These are phyloP conservation scores for Ophonus ardosiacus DNA, from an alignment of 2,888 invertebrate genomes.

Conservation along the genomic window DNA sequence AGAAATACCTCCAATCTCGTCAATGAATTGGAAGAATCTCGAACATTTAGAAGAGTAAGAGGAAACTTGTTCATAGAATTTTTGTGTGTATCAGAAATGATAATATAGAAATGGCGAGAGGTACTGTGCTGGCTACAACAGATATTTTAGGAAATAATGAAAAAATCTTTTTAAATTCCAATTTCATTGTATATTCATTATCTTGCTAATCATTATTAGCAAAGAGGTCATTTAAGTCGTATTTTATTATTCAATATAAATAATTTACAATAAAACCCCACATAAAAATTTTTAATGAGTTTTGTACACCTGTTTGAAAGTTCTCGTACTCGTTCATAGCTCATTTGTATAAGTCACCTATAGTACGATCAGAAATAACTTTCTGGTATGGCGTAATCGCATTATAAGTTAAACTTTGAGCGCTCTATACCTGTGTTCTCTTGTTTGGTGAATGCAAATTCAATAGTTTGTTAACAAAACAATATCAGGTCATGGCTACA, in stretches of 20 bases:
- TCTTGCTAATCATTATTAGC: not conserved
- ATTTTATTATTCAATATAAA: conserved; percentile 8
- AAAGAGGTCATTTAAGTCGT: not conserved
- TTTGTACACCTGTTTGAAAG: conserved; percentile 27
- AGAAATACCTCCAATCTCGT: too few species aligned
- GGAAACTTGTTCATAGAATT: too few species aligned
- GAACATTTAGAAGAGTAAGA: too few species aligned
- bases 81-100: too few species aligned
- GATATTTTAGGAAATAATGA: not conserved
- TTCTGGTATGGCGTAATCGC: not conserved
- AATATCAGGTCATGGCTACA: conserved; percentile 11
- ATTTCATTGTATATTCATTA: not conserved
- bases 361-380: conserved; percentile 16
- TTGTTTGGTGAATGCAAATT: conserved; percentile 26
- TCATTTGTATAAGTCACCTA: conserved; percentile 12
- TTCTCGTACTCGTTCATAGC: not conserved
- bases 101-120: too few species aligned
- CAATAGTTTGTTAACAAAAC: conserved; percentile 43
- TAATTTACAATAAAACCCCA: not conserved
- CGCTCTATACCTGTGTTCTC: conserved; percentile 1
- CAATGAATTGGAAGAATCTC: too few species aligned
- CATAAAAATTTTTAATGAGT: conserved; percentile 28
- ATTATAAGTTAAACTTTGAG: conserved; percentile 4
- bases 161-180: not conserved
- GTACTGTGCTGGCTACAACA: too few species aligned